A percentile compares a stretch with the other conserved stretches of the same genome.
Evolutionary conservation across 64 coral and sea anemone genomes (phyloP).

Genomic region (Pocillopora verrucosa): DNA sequence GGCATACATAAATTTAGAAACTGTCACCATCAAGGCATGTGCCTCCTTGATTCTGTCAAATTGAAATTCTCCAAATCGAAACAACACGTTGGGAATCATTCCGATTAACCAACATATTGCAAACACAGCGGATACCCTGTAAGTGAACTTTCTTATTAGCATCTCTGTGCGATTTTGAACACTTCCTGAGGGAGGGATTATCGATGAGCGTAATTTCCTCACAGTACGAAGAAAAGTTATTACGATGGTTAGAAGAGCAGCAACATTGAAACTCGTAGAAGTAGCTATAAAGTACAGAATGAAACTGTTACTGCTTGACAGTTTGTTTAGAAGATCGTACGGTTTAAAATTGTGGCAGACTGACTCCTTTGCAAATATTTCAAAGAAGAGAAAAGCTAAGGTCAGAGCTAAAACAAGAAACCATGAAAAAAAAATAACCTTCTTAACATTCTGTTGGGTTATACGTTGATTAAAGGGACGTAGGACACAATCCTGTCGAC

Average conservation of each 20-base stretch:
- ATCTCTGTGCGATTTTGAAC: neutral
- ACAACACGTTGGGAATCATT: neutral
- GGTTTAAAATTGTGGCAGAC: neutral
- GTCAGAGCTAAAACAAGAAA: neutral
- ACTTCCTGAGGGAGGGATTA: neutral
- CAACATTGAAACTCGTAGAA: neutral
- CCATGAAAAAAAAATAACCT: neutral
- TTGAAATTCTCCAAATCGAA: neutral
- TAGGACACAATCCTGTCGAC: constrained; percentile 21
- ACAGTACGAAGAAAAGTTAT: neutral
- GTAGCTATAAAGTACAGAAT: neutral
- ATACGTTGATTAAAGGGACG: neutral
- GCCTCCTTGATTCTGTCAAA: too few relatives aligned
- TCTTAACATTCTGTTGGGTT: neutral
- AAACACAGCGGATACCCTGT: too few relatives aligned
- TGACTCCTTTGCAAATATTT: neutral
- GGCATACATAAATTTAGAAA: too few relatives aligned
- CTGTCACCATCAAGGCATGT: neutral
- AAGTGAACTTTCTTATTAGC: neutral
- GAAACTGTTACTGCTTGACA: neutral
- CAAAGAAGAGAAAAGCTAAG: neutral
- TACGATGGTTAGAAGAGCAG: neutral
- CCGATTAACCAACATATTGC: neutral
- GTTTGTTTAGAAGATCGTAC: neutral
- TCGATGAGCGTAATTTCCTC: neutral